Evolutionary conservation across 2,113 vertebrate genomes (phyloP).

Genomic region (Paracanthobrama guichenoti): DNA sequence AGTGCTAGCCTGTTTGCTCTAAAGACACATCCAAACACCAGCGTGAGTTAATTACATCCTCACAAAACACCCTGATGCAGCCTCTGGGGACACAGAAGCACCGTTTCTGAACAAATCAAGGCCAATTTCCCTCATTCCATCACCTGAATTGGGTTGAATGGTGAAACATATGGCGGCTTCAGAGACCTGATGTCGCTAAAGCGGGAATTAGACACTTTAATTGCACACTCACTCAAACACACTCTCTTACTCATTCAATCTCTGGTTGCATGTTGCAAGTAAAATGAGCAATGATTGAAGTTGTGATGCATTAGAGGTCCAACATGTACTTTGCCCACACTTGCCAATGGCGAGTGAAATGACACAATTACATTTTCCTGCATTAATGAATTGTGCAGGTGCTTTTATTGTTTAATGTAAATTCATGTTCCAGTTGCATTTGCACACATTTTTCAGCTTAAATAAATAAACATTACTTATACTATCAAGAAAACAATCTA

Average conservation of each 20-base stretch:
- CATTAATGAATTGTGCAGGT: neutral
- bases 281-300: neutral
- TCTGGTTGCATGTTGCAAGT: neutral
- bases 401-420: no score
- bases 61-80: conserved; percentile 16
- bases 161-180: neutral
- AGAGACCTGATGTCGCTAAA: neutral
- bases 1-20: conserved; percentile 12
- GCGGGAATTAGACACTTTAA: neutral
- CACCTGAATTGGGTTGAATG: conserved; percentile 8
- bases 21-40: conserved; percentile 18
- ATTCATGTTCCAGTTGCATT: no score
- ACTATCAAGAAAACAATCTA: no score
- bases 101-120: conserved; percentile 21
- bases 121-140: neutral
- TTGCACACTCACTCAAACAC: neutral
- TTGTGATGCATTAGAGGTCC: neutral
- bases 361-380: neutral
- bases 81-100: neutral
- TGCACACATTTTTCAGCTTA: no score
- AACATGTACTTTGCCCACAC: neutral
- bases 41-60: conserved; percentile 18
- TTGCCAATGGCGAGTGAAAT: neutral
- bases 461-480: no score
- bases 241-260: neutral